Base-by-base conservation (phyloP, 2,888 invertebrate genomes). In the Dasypogon diadema region DNA sequence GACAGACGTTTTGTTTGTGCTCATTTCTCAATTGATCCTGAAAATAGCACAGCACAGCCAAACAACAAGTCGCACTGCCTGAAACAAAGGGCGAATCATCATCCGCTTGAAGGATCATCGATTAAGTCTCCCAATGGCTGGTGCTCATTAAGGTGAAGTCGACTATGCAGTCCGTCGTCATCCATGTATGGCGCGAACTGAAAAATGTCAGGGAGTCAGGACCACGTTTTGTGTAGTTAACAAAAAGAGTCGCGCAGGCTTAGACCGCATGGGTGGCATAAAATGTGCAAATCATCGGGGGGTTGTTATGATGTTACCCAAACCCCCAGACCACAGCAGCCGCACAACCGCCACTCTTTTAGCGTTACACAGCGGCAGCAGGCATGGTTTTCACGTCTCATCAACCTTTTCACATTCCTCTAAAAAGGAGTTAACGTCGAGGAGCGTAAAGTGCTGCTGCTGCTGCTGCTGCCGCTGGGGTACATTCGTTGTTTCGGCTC, bases 211-310 rank as follows among this genome's bases (percentile, higher is more conserved):
- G 48, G 42, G 42, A 18, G 46, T 5, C 58, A 58, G 8, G n/a
- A 26, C 10, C 42, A 26, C 55, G 56, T 30, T 54, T 54, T 60
- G 42, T 26, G 12, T n/a, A 8, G 6, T 30, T 30, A 22, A 42
- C 46, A 18, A 26, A 60, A 48, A 58, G 26, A 60, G 18, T 30
- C 58, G 60, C 56, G 22, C 56, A 22, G 46, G 68, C 18, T 42
- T 24, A 55, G 76, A 72, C 70, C 74, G 72, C 77, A 77, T 77
- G 68, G 77, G 77, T 77, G 77, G 77, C 77, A 74, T 65, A 34
- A 77, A 77, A 77, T 77, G 77, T 77, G 77, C 77, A 77, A 68
- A 75, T 60, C 75, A 30, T 75, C 68, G 75, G 77, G 77, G 77
- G 68, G 60, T 72, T 75, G 75, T 75, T 72, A 24, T 74, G 46